A percentile compares a stretch with the other conserved stretches of the same genome.
These are phyloP conservation scores for Porites rus DNA, from an alignment of 92 coral and sea anemone species.

Conservation along the genomic window DNA sequence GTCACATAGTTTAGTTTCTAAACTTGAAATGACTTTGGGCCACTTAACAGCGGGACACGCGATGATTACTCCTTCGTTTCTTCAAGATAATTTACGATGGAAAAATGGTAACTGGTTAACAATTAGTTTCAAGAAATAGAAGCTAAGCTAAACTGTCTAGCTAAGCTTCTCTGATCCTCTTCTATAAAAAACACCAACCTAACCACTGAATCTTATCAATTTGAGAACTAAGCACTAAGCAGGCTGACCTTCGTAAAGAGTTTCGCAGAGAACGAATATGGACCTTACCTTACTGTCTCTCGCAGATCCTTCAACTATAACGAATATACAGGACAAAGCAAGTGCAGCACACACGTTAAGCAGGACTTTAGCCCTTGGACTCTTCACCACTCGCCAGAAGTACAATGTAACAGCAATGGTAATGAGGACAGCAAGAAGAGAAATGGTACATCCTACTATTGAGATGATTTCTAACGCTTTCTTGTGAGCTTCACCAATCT, in stretches of 20 bases:
- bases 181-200: too few relatives aligned
- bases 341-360: slow-evolving; percentile 88
- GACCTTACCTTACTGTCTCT: slow-evolving; percentile 78
- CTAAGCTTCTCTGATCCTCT: too few relatives aligned
- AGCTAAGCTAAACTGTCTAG: too few relatives aligned
- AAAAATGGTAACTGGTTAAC: too few relatives aligned
- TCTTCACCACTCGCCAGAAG: slow-evolving; percentile 82
- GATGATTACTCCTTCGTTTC: too few relatives aligned
- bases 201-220: too few relatives aligned
- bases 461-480: slow-evolving; percentile 85
- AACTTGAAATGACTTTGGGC: too few relatives aligned
- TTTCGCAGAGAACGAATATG: neutral
- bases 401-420: slow-evolving; percentile 72
- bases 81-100: too few relatives aligned
- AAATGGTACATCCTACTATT: slow-evolving; percentile 88
- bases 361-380: slow-evolving; percentile 80
- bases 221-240: neutral
- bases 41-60: too few relatives aligned
- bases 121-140: too few relatives aligned
- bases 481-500: slow-evolving; percentile 41
- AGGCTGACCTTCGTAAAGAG: neutral
- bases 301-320: slow-evolving; percentile 87
- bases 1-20: too few relatives aligned
- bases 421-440: slow-evolving; percentile 85
- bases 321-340: slow-evolving; percentile 80